These are phyloP conservation scores for Meta bourneti DNA, from an alignment of 2,888 invertebrate genomes.

Conservation along the genomic window DNA sequence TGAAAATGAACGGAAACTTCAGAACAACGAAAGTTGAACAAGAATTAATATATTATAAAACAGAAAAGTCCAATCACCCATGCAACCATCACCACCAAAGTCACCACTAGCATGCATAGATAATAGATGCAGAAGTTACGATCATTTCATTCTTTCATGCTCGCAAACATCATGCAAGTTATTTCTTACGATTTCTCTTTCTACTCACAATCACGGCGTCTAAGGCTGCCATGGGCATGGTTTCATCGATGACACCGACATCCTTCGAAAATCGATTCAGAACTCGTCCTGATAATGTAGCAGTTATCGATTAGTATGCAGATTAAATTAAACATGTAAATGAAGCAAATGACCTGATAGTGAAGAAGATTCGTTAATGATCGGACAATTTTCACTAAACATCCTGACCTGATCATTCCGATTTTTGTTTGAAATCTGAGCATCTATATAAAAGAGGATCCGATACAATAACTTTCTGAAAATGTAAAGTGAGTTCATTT, in stretches of 20 bases:
- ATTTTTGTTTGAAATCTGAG: not conserved
- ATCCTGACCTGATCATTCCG: not conserved
- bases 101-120: slow-evolving; percentile 4
- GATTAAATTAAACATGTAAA: not conserved
- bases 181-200: not conserved
- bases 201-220: slow-evolving; percentile 77
- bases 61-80: slow-evolving; percentile 2
- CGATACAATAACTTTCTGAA: too few species aligned
- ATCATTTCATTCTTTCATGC: slow-evolving; percentile 1
- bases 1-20: too few species aligned
- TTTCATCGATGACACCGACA: slow-evolving; percentile 77
- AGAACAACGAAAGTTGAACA: too few species aligned
- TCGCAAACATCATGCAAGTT: slow-evolving; percentile 44
- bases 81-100: slow-evolving; percentile 51
- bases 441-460: not conserved
- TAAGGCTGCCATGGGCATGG: slow-evolving; percentile 74
- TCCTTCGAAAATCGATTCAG: slow-evolving; percentile 78
- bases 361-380: not conserved
- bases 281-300: slow-evolving; percentile 75
- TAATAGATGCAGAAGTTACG: slow-evolving; percentile 7
- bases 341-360: not conserved
- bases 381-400: not conserved
- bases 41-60: not conserved
- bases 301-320: slow-evolving; percentile 36
- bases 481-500: too few species aligned